phyloP scores from a whole-genome alignment of 53 echinoderm and acorn worm species.

The Echinometra lucunter region DNA sequence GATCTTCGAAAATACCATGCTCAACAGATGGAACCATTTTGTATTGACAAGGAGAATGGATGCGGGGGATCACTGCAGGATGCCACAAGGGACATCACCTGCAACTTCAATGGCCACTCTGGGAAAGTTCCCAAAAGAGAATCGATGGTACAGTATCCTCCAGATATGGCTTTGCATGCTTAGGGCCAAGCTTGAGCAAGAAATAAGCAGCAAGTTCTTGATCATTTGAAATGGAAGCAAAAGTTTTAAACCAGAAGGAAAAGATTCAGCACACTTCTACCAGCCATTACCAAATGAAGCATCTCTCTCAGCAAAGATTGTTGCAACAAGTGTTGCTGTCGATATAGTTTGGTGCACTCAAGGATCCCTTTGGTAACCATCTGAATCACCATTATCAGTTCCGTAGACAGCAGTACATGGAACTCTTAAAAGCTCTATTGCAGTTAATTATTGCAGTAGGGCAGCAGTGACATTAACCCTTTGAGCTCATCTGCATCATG shows the following conservation, averaged over 20 bases:
- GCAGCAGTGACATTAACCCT: not conserved
- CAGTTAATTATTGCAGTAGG: not conserved
- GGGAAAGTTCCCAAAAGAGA: not conserved
- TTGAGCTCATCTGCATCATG: not conserved
- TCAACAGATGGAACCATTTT: not conserved
- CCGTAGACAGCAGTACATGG: not conserved
- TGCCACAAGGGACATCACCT: not conserved
- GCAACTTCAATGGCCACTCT: not conserved
- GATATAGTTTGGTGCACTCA: not conserved
- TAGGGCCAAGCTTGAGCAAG: not conserved
- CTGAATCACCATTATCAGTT: not conserved
- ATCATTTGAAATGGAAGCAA: not conserved
- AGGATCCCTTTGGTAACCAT: not conserved
- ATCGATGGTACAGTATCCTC: not conserved
- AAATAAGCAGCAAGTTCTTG: not conserved
- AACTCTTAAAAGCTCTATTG: not conserved
- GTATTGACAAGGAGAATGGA: not conserved
- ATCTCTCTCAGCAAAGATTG: not conserved
- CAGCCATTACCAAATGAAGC: no score
- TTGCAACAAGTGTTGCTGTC: not conserved
- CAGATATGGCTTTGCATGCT: not conserved
- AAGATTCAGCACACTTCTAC: not conserved
- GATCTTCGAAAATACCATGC: not conserved
- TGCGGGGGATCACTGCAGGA: not conserved
- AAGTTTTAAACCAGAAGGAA: not conserved